These are phyloP conservation scores for Drosophila conformis DNA, from an alignment of 2,888 invertebrate species.

Conservation along the genomic window DNA sequence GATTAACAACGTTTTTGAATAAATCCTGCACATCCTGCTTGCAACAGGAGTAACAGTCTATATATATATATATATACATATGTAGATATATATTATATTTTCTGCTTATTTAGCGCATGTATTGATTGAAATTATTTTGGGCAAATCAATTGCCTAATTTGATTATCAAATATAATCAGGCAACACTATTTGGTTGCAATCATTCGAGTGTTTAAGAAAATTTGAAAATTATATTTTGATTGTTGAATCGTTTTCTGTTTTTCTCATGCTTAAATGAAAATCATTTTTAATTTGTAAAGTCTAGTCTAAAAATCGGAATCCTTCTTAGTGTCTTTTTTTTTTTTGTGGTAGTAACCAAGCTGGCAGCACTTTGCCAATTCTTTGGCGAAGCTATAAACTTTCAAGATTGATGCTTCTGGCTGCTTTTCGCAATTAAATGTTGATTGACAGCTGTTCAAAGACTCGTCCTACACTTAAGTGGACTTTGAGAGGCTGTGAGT, in stretches of 20 bases:
- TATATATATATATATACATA: not conserved
- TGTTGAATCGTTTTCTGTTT: not conserved
- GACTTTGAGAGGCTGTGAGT: conserved; percentile 12
- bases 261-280: not conserved
- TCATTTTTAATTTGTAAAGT: not conserved
- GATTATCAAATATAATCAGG: not conserved
- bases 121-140: not conserved
- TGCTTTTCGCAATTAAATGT: conserved; percentile 27
- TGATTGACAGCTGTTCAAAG: conserved; percentile 60
- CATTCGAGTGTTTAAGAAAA: not conserved
- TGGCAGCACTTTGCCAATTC: not conserved
- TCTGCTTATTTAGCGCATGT: not conserved
- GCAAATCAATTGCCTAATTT: not conserved
- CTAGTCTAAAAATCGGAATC: not conserved
- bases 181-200: not conserved
- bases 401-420: conserved; percentile 8
- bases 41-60: not conserved
- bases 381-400: not conserved
- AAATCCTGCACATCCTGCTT: no score
- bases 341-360: not conserved
- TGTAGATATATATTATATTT: not conserved
- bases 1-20: conserved; percentile 41
- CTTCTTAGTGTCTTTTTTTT: not conserved
- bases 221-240: not conserved
- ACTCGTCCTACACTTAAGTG: conserved; percentile 27